Conservation (phyloP, 2,888 invertebrate species). For the Drosophila nigricruria region DNA sequence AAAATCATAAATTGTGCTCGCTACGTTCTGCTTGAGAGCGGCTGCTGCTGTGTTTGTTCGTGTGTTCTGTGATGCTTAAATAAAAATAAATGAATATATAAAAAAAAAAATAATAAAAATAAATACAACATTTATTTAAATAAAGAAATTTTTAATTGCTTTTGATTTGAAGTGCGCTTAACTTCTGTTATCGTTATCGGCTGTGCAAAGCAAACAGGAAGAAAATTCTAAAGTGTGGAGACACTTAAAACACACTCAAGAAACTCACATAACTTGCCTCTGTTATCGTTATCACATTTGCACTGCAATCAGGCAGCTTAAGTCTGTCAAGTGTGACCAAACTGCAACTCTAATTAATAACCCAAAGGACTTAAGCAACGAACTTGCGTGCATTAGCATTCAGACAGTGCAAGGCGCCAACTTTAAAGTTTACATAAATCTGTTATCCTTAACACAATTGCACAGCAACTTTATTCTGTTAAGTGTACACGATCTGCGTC, state of each 20-base stretch:
- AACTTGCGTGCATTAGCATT: too few species aligned
- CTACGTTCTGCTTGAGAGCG: slow-evolving; percentile 68
- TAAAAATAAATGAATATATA: slow-evolving; percentile 68
- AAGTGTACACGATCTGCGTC: too few species aligned
- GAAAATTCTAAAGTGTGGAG: slow-evolving; percentile 14
- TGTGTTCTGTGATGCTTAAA: slow-evolving; percentile 48
- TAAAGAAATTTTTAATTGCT: slow-evolving; percentile 7
- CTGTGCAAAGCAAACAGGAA: slow-evolving; percentile 32
- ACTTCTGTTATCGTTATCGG: slow-evolving; percentile 2
- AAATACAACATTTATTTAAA: slow-evolving; percentile 11
- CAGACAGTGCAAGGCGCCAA: background rate
- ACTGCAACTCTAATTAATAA: background rate
- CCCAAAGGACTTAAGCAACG: background rate
- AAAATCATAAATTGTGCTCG: slow-evolving; percentile 45
- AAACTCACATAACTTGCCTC: background rate
- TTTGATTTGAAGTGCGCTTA: background rate
- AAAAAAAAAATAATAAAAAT: slow-evolving; percentile 54
- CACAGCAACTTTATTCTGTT: background rate
- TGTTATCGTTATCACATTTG: background rate
- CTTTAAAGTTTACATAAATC: background rate
- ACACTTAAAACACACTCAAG: background rate
- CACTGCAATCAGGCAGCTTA: background rate
- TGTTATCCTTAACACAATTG: background rate
- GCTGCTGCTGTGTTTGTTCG: slow-evolving; percentile 35
- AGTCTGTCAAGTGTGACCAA: background rate